Conservation (phyloP, 2,797 vertebrate species). For the Scolopax bukidnonensis region DNA sequence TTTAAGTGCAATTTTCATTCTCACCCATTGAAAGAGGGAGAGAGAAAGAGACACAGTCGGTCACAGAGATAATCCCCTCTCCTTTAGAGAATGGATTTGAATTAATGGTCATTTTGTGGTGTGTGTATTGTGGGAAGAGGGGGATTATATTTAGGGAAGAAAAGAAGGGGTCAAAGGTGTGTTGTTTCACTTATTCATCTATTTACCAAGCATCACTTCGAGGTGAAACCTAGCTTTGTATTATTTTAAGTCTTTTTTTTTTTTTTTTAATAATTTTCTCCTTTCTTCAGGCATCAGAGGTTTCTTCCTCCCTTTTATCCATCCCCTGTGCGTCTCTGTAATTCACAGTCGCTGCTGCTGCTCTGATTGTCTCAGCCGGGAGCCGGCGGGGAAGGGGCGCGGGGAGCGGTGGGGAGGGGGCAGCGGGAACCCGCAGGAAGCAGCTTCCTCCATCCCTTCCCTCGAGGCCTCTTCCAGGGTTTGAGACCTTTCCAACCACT, state of each 20-base stretch:
- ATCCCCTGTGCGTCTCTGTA: background rate
- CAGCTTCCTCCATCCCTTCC: background rate
- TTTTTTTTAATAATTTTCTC: background rate
- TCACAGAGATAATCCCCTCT: slow-evolving; percentile 45
- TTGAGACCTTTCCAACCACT: slow-evolving; percentile 31
- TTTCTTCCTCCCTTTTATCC: background rate
- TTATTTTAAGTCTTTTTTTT: background rate
- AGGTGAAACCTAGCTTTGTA: background rate
- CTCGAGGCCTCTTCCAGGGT: slow-evolving; percentile 54
- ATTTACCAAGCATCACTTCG: slow-evolving; percentile 1
- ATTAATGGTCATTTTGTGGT: slow-evolving; percentile 47
- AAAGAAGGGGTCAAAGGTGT: slow-evolving; percentile 39
- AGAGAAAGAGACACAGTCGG: background rate
- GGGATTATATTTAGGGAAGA: slow-evolving; percentile 7
- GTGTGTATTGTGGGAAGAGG: background rate
- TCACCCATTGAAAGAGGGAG: background rate
- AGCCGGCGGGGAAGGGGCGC: slow-evolving; percentile 36
- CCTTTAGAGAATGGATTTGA: slow-evolving; percentile 32
- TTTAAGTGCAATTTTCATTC: background rate
- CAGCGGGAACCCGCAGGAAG: background rate
- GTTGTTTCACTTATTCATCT: background rate
- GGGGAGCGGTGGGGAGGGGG: slow-evolving; percentile 21
- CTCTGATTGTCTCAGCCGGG: slow-evolving; percentile 29
- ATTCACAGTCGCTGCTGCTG: slow-evolving; percentile 13
- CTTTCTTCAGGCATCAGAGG: slow-evolving; percentile 5